Base-by-base conservation (phyloP, 2,888 invertebrate genomes). In the Thecocarcelia acutangulata region DNA sequence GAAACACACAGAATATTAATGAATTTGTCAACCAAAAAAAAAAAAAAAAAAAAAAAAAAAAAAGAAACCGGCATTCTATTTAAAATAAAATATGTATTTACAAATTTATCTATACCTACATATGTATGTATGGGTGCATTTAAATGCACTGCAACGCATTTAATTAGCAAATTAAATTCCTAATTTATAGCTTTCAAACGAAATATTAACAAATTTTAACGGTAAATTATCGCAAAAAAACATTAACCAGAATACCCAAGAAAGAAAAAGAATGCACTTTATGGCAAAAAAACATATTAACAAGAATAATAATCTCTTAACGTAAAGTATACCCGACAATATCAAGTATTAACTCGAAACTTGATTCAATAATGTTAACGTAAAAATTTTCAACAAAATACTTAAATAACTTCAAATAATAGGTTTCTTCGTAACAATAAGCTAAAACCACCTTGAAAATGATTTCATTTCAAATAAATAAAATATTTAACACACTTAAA, bases 41-140 rank as follows among this genome's bases (percentile, higher is more conserved):
- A 42, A 17, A 19, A 13, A 73, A 21, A 37, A 54, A 48, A 15
- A 46, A 33, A 42, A 46, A 58, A 37, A 54, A 48, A 15, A 46
- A 33, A 42, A 46, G 48, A 13, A 48, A 40, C 28, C 54, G 37
- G 63, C 64, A 74, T 44, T 52, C 52, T 12, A 33, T n/a, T 46
- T 15, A 28, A 52, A 63, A 15, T n/a, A 19, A 61, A n/a, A n/a
- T n/a, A n/a, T n/a, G n/a, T n/a, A n/a, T n/a, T n/a, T n/a, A n/a
- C n/a, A n/a, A n/a, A 19, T 17, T 24, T 13, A 61, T 15, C 8
- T 64, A 24, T 33, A 33, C 9, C 3, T 33, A 9, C 33, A 33
- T 33, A 33, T 33, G 33, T 33, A 33, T 33, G 33, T 33, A 9
- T 33, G 9, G 1, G 8, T 9, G 9, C 33, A 12, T 6, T 3